Conservation (phyloP, 2,888 invertebrate species). For the Ophion costatus region DNA sequence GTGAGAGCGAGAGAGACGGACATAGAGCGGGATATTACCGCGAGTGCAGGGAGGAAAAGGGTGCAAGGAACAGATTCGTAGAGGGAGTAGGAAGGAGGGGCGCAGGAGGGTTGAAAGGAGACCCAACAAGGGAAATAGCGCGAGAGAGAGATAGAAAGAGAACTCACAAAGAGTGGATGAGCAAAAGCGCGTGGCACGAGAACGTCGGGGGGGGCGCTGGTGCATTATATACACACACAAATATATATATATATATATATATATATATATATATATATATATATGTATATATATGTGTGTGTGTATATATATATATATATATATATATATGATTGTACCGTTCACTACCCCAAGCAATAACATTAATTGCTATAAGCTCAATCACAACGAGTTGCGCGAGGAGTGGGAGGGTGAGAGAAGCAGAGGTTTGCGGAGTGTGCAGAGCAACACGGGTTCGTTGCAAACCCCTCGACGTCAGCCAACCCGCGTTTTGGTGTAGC, state of each 20-base stretch:
- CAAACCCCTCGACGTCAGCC: conserved; percentile 47
- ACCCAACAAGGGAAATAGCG: conserved; percentile 32
- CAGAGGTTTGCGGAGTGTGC: conserved; percentile 42
- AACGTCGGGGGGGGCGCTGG: conserved; percentile 7
- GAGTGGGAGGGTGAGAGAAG: conserved; percentile 36
- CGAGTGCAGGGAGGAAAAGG: conserved; percentile 40
- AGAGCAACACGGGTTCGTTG: conserved; percentile 57
- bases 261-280: conserved; percentile 30
- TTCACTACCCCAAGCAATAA: conserved; percentile 77
- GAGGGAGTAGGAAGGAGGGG: conserved; percentile 34
- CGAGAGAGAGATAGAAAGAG: conserved; percentile 27
- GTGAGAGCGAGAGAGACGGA: neutral
- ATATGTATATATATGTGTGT: conserved; percentile 23
- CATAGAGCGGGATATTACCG: conserved; percentile 7
- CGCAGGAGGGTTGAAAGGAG: conserved; percentile 54
- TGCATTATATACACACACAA: neutral
- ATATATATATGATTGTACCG: conserved; percentile 26
- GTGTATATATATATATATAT: conserved; percentile 38
- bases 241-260: conserved; percentile 32
- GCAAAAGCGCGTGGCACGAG: conserved; percentile 20
- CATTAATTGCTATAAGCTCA: conserved; percentile 81
- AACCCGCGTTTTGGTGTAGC: conserved; percentile 20
- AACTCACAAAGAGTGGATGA: conserved; percentile 65
- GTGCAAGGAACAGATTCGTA: conserved; percentile 35
- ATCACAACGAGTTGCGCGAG: conserved; percentile 72